phyloP scores from a whole-genome alignment of 2,888 invertebrate species.

The Pandemis corylana region DNA sequence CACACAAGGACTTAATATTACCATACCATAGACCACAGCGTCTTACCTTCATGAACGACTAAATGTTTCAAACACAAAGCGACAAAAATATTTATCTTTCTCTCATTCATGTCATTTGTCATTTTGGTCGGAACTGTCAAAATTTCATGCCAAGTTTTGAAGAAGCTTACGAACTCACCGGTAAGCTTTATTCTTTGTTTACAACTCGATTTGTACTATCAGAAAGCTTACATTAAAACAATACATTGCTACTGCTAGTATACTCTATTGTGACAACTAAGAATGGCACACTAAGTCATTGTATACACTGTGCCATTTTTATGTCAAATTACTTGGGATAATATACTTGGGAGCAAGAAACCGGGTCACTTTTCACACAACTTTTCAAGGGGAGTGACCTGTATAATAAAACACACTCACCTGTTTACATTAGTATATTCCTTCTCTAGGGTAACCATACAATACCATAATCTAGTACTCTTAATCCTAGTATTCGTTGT shows the following conservation, averaged over 20 bases:
- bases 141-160: constrained; percentile 39
- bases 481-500: no score
- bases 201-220: not conserved
- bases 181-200: constrained; percentile 17
- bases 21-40: no score
- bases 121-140: constrained; percentile 21
- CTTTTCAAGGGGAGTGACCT: no score
- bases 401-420: no score
- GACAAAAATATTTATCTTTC: not conserved
- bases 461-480: no score
- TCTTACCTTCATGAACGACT: no score
- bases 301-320: not conserved
- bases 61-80: no score
- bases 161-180: constrained; percentile 43
- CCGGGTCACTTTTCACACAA: no score
- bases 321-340: not conserved
- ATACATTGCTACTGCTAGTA: not conserved
- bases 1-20: no score
- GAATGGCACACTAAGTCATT: not conserved
- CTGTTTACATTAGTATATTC: no score
- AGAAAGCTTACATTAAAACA: not conserved
- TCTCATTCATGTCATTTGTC: constrained; percentile 2
- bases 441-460: no score
- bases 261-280: not conserved
- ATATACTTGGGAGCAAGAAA: no score